phyloP scores from a whole-genome alignment of 2,797 vertebrate genomes.

The Miichthys miiuy region DNA sequence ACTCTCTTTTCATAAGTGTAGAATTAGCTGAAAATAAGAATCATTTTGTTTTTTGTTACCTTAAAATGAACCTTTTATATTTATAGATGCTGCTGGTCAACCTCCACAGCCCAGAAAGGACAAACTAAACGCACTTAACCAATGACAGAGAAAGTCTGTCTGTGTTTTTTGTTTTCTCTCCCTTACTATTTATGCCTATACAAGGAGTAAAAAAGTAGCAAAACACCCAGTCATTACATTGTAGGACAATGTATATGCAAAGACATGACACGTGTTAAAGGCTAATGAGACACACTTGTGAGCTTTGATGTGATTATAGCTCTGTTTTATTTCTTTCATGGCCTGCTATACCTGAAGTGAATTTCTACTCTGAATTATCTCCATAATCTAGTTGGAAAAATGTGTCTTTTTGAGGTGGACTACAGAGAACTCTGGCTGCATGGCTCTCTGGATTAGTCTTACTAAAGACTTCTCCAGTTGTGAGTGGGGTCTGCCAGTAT shows the following conservation, averaged over 20 bases:
- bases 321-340: constrained; percentile 12
- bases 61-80: too few species aligned
- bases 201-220: too few species aligned
- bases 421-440: constrained; percentile 10
- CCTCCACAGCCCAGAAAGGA: too few species aligned
- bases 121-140: too few species aligned
- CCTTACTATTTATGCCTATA: too few species aligned
- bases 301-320: constrained; percentile 48
- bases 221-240: background rate
- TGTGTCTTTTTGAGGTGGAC: constrained; percentile 9
- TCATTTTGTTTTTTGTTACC: too few species aligned
- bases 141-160: too few species aligned
- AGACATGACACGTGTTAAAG: background rate
- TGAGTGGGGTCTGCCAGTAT: constrained; percentile 65
- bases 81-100: too few species aligned
- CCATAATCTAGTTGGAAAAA: constrained; percentile 29
- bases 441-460: constrained; percentile 23
- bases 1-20: too few species aligned
- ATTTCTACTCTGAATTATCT: constrained; percentile 8
- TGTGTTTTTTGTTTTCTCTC: too few species aligned
- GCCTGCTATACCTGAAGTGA: background rate
- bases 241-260: background rate
- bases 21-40: too few species aligned
- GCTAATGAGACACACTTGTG: background rate
- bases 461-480: constrained; percentile 80